Base-by-base conservation (phyloP, 2,797 vertebrate genomes). In the Enteromius thamalakanensis region DNA sequence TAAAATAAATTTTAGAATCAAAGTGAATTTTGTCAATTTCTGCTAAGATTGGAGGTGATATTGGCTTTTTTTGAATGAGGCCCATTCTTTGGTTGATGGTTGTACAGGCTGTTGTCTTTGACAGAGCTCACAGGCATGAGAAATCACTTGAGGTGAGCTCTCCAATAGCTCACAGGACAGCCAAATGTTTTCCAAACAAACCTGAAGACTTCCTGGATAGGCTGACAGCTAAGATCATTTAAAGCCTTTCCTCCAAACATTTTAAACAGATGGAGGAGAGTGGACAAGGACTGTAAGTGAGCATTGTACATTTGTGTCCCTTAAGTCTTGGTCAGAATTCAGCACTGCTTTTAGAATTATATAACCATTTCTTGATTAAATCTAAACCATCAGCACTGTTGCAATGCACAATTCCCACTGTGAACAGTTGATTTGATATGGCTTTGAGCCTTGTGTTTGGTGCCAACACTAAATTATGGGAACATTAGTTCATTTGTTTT, bases 241-340 rank as follows among this genome's bases (percentile, higher is more conserved):
- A 81, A 75, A 72, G 51, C 32, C 84, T 83, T 87, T 78, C 29
- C 58, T 75, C 47, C 29, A 86, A 86, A 89, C 86, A 76, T 51
- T 83, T 81, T 86, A 78, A 87, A 76, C 87, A 89, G 87, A 89
- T 86, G 86, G 80, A 81, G 55, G 23, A 49, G 7, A 74, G 65
- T 23, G 58, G 79, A 82, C 71, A 68, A 40, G 47, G 23, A 23
- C 75, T 74, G 74, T 49, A 78, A 72, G 55, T 45, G 32, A 69
- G 51, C 53, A 75, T 40, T 75, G 55, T 23, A 42, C 21, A 34
- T 29, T 40, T 42, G 10, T 8, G 84, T 84, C 84, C 80, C 86
- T 17, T 49, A 83, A 42, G 34, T 81, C 45, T 84, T 26, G 72
- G 58, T 74, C 42, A 64, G 72, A 65, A 69, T 77, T 49, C 62